A percentile compares a stretch with the other conserved stretches of the same genome.
phyloP scores from a whole-genome alignment of 2,888 invertebrate species.

The Callimorpha dominula region DNA sequence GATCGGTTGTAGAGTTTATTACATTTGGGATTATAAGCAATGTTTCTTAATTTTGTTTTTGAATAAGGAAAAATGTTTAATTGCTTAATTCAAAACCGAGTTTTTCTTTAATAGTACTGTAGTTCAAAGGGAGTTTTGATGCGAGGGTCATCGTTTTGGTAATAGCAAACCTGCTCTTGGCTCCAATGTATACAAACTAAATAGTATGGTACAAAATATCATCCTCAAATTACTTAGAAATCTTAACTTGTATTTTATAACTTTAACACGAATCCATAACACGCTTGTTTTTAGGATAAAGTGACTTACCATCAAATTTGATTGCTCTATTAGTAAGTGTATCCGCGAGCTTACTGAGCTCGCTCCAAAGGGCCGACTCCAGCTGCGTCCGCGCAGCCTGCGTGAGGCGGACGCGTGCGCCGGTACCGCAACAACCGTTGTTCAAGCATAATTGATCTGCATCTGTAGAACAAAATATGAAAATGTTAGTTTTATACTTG shows the following conservation, averaged over 20 bases:
- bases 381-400: conserved; percentile 91
- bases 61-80: too few relatives aligned
- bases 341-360: conserved; percentile 91
- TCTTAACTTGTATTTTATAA: neutral
- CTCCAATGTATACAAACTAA: too few relatives aligned
- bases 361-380: conserved; percentile 91
- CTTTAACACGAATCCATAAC: neutral
- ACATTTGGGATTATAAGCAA: too few relatives aligned
- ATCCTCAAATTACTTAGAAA: neutral
- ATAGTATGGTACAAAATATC: neutral
- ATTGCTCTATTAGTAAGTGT: conserved; percentile 92
- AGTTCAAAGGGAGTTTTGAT: neutral
- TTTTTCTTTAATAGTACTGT: neutral
- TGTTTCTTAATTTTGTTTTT: neutral
- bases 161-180: too few relatives aligned
- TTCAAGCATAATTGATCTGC: conserved; percentile 86
- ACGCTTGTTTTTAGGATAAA: neutral
- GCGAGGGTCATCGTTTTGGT: neutral
- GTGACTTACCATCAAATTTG: conserved; percentile 94
- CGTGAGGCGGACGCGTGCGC: conserved; percentile 88
- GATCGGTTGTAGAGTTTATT: neutral
- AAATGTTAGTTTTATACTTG: neutral
- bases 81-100: neutral
- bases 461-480: conserved; percentile 62
- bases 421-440: conserved; percentile 88